Percentiles rank a stretch among this genome's conserved stretches.
phyloP scores from a whole-genome alignment of 2,797 vertebrate species.

The Salarias fasciatus region DNA sequence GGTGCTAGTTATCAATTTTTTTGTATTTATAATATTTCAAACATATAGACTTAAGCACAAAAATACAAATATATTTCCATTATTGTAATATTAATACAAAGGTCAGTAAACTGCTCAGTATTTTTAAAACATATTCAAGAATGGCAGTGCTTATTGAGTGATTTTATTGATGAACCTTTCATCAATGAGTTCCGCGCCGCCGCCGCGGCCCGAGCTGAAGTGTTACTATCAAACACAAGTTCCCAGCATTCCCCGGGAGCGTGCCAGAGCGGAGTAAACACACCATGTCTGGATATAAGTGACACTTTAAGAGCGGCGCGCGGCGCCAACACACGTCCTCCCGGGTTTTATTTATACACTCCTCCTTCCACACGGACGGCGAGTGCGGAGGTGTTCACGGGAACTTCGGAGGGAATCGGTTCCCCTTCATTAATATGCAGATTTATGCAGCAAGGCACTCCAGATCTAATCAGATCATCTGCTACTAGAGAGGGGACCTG shows the following conservation, averaged over 20 bases:
- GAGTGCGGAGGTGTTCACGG: slow-evolving; percentile 14
- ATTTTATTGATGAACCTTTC: no score
- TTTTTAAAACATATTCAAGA: no score
- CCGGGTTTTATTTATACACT: background rate
- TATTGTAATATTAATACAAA: no score
- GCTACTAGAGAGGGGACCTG: slow-evolving; percentile 29
- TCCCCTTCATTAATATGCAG: slow-evolving; percentile 51
- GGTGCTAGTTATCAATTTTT: no score
- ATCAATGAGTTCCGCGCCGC: no score
- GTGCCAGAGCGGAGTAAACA: slow-evolving; percentile 9
- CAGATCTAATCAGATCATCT: slow-evolving; percentile 51
- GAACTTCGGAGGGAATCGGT: slow-evolving; percentile 38
- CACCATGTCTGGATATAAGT: background rate
- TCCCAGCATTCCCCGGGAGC: background rate
- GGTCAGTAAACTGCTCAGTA: no score
- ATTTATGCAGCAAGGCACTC: slow-evolving; percentile 55
- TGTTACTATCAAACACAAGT: background rate
- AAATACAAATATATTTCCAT: no score
- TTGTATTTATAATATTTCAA: no score
- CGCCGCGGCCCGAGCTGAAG: background rate
- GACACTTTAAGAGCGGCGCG: background rate
- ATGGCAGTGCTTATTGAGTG: no score
- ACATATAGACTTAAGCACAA: no score
- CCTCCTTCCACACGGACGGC: background rate
- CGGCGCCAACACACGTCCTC: background rate